phyloP scores from a whole-genome alignment of 2,113 vertebrate species.

The Oncorhynchus gorbuscha region DNA sequence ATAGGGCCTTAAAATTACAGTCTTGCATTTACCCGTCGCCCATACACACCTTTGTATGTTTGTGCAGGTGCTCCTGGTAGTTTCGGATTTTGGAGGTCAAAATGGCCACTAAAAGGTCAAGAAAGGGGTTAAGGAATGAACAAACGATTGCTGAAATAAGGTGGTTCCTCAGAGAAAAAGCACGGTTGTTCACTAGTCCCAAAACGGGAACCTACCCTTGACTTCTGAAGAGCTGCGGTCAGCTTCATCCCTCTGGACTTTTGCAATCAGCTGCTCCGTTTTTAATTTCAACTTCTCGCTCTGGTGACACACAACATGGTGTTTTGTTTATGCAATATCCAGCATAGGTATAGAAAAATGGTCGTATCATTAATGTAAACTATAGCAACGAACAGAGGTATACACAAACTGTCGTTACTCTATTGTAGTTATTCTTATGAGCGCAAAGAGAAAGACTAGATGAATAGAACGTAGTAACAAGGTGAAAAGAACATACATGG shows the following conservation, averaged over 20 bases:
- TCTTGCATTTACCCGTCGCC: background rate
- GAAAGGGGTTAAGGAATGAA: background rate
- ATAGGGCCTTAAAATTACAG: background rate
- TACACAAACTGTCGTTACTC: too few relatives aligned
- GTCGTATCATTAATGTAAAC: background rate
- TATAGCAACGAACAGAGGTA: too few relatives aligned
- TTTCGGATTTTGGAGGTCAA: slow-evolving; percentile 86
- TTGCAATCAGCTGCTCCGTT: slow-evolving; percentile 81
- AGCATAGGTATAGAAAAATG: too few relatives aligned
- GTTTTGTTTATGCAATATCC: too few relatives aligned
- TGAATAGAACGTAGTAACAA: background rate
- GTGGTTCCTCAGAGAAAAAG: background rate
- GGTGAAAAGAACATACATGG: slow-evolving; percentile 74
- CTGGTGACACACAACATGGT: slow-evolving; percentile 60
- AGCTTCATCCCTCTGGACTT: slow-evolving; percentile 78
- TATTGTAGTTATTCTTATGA: background rate
- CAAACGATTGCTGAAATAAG: slow-evolving; percentile 1
- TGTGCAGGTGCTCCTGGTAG: slow-evolving; percentile 85
- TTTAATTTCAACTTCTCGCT: slow-evolving; percentile 86
- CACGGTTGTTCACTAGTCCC: background rate
- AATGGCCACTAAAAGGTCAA: slow-evolving; percentile 77
- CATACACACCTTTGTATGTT: slow-evolving; percentile 84
- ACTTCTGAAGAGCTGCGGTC: slow-evolving; percentile 85
- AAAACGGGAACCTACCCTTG: slow-evolving; percentile 69
- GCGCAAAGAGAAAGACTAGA: background rate